Evolutionary conservation across 1,140 invertebrate species (phyloP).

Genomic region (Idris sp.): DNA sequence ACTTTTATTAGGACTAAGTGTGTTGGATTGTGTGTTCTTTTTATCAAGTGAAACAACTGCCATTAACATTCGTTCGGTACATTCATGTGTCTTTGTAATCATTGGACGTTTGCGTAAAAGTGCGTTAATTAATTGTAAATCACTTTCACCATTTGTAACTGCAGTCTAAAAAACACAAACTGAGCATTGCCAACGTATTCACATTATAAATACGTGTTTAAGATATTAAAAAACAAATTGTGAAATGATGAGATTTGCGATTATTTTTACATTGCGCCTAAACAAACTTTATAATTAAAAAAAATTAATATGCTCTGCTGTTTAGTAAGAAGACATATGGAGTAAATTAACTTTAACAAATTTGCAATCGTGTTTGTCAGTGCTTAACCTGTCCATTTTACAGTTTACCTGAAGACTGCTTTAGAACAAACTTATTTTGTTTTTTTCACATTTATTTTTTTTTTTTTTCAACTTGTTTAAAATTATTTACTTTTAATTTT

Average conservation of each 20-base stretch:
- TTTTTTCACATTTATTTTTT: slow-evolving; percentile 2
- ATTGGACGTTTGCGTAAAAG: slow-evolving; percentile 2
- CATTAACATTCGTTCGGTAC: slow-evolving; percentile 32
- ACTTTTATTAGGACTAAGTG: not conserved
- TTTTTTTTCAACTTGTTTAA: no score
- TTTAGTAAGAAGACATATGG: not conserved
- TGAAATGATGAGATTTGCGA: slow-evolving; percentile 43
- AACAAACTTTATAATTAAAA: slow-evolving; percentile 25
- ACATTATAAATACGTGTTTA: slow-evolving; percentile 51
- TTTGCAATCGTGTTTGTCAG: slow-evolving; percentile 41
- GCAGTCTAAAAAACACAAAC: no score
- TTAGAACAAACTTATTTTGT: slow-evolving; percentile 29
- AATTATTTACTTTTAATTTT: slow-evolving; percentile 20
- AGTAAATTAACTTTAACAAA: slow-evolving; percentile 53
- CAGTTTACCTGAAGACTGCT: slow-evolving; percentile 3
- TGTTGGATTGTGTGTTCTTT: slow-evolving; percentile 17
- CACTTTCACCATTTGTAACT: slow-evolving; percentile 26
- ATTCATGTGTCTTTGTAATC: slow-evolving; percentile 33
- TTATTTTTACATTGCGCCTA: slow-evolving; percentile 31
- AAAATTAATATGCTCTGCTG: not conserved
- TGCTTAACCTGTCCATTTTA: slow-evolving; percentile 43
- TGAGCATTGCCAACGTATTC: slow-evolving; percentile 35
- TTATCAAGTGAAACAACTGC: slow-evolving; percentile 48
- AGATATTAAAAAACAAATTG: slow-evolving; percentile 26
- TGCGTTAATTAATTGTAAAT: slow-evolving; percentile 27